Conservation (phyloP, 2,888 invertebrate genomes). For the Hirtodrosophila cameraria region DNA sequence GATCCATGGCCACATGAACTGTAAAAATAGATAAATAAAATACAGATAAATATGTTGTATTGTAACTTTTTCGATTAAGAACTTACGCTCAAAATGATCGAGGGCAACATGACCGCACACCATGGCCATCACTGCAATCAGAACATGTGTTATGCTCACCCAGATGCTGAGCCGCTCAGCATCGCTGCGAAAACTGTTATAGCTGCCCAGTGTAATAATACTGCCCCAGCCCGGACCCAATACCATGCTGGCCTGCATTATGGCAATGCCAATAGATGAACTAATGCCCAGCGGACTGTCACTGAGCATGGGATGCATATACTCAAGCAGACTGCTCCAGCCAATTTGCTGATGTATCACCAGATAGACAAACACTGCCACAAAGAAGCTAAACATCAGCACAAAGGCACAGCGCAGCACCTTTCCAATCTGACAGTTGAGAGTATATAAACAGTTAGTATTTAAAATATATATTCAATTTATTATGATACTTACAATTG, state of each 20-base stretch:
- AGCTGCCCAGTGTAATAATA: slow-evolving; percentile 92
- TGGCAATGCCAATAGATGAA: slow-evolving; percentile 52
- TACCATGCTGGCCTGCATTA: slow-evolving; percentile 86
- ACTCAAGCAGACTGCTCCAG: slow-evolving; percentile 51
- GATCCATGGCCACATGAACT: slow-evolving; percentile 80
- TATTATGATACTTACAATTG: slow-evolving; percentile 72
- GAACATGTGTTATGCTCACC: slow-evolving; percentile 77
- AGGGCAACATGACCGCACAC: slow-evolving; percentile 78
- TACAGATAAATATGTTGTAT: background rate
- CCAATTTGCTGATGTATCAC: slow-evolving; percentile 61
- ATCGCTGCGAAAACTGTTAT: slow-evolving; percentile 90
- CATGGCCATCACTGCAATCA: slow-evolving; percentile 72
- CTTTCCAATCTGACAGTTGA: slow-evolving; percentile 78
- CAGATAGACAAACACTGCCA: slow-evolving; percentile 74
- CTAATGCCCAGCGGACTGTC: slow-evolving; percentile 42
- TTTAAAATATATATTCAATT: background rate
- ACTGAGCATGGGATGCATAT: slow-evolving; percentile 57
- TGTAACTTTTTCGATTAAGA: too few species aligned
- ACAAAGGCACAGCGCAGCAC: slow-evolving; percentile 75
- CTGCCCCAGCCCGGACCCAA: slow-evolving; percentile 95
- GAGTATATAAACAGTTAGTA: background rate
- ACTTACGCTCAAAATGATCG: slow-evolving; percentile 81
- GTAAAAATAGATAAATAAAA: background rate
- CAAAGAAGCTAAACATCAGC: slow-evolving; percentile 72
- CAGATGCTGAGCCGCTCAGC: slow-evolving; percentile 84